phyloP scores from a whole-genome alignment of 1,140 invertebrate species.

The Zaprionus kolodkinae region DNA sequence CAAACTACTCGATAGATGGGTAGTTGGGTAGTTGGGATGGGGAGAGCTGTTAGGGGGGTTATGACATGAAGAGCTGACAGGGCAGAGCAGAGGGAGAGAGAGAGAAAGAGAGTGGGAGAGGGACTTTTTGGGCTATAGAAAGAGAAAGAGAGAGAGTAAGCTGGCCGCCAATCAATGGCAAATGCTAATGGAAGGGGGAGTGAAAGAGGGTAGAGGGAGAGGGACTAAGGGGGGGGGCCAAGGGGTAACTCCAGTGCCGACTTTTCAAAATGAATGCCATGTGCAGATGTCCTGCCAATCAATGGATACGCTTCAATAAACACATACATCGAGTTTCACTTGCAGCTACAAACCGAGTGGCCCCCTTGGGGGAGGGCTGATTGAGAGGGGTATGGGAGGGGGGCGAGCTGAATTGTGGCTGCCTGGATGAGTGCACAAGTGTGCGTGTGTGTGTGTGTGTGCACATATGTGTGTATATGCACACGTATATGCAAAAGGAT shows the following conservation, averaged over 20 bases:
- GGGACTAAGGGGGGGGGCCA: no score
- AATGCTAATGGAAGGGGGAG: constrained; percentile 23
- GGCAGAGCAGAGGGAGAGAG: not conserved
- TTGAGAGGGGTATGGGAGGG: not conserved
- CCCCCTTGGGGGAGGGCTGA: constrained; percentile 12
- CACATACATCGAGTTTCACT: constrained; percentile 67
- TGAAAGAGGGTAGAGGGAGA: not conserved
- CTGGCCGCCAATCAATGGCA: constrained; percentile 54
- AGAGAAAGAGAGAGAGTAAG: not conserved
- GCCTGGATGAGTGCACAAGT: constrained; percentile 38
- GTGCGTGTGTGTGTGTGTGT: not conserved
- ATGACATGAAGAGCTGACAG: not conserved
- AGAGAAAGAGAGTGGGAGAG: no score
- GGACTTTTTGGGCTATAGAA: constrained; percentile 11
- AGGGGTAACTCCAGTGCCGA: constrained; percentile 19
- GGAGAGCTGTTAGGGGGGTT: no score
- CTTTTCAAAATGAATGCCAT: constrained; percentile 83
- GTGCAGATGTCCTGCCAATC: constrained; percentile 84
- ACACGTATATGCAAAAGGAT: constrained; percentile 43
- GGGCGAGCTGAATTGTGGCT: constrained; percentile 39
- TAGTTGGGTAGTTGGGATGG: not conserved
- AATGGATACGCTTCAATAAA: constrained; percentile 84
- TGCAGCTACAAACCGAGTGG: constrained; percentile 28
- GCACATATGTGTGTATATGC: not conserved
- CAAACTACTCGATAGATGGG: constrained; percentile 42